Evolutionary conservation across 1,140 invertebrate genomes (phyloP).

Genomic region (Holotrichia oblita): DNA sequence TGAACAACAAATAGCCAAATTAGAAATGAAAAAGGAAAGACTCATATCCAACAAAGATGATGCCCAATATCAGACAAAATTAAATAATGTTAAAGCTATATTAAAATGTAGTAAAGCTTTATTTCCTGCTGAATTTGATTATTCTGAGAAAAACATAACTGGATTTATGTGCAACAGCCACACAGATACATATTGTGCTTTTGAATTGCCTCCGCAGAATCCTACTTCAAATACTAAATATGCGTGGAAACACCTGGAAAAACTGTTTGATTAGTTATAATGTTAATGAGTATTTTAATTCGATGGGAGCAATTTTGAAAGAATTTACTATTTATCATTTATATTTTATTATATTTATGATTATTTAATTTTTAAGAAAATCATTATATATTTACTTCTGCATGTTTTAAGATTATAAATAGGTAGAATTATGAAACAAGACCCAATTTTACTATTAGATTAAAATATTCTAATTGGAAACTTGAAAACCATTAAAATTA

Average conservation of each 20-base stretch:
- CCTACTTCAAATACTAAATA: background rate
- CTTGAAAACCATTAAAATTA: no score
- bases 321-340: no score
- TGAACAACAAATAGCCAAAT: background rate
- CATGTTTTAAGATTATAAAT: no score
- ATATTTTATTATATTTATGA: no score
- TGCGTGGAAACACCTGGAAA: background rate
- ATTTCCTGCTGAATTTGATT: conserved; percentile 5
- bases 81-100: background rate
- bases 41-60: background rate
- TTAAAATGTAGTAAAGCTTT: background rate
- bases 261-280: background rate
- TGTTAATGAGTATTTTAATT: no score
- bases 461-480: no score
- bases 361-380: no score
- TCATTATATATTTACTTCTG: no score
- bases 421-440: no score
- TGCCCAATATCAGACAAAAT: background rate
- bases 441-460: no score
- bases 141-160: background rate
- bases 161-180: background rate
- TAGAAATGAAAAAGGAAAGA: background rate
- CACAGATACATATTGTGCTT: background rate
- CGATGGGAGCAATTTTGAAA: no score
- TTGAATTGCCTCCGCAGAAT: background rate